Base-by-base conservation (phyloP, 2,113 vertebrate genomes). In the Prunella fulvescens region DNA sequence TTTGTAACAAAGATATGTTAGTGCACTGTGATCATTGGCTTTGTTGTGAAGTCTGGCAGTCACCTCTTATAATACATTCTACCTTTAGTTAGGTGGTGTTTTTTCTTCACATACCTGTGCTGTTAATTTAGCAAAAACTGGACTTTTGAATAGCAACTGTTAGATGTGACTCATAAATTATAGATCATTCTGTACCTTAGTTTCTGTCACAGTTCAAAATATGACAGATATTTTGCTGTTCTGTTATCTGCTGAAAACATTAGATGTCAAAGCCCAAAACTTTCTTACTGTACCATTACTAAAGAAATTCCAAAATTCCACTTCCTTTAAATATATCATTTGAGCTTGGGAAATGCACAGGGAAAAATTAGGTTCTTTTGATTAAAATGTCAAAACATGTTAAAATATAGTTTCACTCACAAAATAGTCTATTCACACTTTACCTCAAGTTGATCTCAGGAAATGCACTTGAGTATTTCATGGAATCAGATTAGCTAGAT, bases 321-420 rank as follows among this genome's bases (percentile, higher is more conserved):
- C 73, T 82, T 45, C 56, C 44, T 95, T 95, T 91, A 44, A 93
- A 72, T 83, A 31, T 64, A 69, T 57, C 33, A 29, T 79, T 78
- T 79, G 31, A 56, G 57, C 62, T 26, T 91, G 53, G 35, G 57
- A 89, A 89, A 83, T 25, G 25, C 45, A 23, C 19, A 47, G 39
- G 28, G 42, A 92, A 17, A 74, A 92, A 53, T 74, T 35, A 72
- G 14, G 6, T 88, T 90, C 20, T 88, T 85, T 87, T 74, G 47
- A 88, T 90, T 89, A 86, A 85, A 92, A 64, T 74, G 66, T 92
- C 89, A 71, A 89, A 92, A 81, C 76, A 62, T 47, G 45, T 80
- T 95, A 31, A 90, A 79, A 51, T 86, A 44, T 13, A 57, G 51
- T 82, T 81, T 87, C 80, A 80, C 60, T 77, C 71, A 73, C 9